phyloP scores from a whole-genome alignment of 2,888 invertebrate genomes.

The Tiliacea aurago region DNA sequence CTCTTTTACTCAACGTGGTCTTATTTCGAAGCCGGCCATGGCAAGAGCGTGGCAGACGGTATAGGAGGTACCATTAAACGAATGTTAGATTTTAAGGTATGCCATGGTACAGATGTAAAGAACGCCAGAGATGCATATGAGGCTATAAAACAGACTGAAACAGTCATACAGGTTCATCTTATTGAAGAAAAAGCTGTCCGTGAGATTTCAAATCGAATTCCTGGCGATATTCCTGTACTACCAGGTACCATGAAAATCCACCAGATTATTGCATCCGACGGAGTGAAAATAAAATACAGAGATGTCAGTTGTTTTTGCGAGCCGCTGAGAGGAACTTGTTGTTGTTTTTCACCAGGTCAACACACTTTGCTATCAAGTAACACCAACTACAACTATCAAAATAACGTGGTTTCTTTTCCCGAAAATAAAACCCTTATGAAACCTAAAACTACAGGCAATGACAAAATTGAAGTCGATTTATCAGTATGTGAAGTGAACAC shows the following conservation, averaged over 20 bases:
- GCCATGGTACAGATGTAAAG: background rate
- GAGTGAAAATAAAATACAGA: slow-evolving; percentile 10
- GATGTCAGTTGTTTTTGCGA: slow-evolving; percentile 15
- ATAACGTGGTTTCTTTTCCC: too few relatives aligned
- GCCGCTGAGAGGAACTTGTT: slow-evolving; percentile 26
- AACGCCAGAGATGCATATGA: slow-evolving; percentile 40
- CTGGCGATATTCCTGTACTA: background rate
- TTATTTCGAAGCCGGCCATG: too few relatives aligned
- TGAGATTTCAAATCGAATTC: background rate
- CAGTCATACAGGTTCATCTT: slow-evolving; percentile 2
- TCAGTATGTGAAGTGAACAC: too few relatives aligned
- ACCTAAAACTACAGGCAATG: too few relatives aligned
- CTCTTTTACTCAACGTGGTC: background rate
- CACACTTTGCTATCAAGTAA: slow-evolving; percentile 7
- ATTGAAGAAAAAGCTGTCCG: background rate
- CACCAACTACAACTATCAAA: too few relatives aligned
- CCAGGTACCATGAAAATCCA: slow-evolving; percentile 15
- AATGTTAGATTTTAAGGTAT: background rate
- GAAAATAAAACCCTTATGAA: too few relatives aligned
- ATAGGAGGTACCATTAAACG: background rate
- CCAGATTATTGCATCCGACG: slow-evolving; percentile 9
- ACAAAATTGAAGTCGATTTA: too few relatives aligned
- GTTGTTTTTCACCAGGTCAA: slow-evolving; percentile 32
- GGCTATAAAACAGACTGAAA: slow-evolving; percentile 10
- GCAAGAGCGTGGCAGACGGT: too few relatives aligned